phyloP scores from a whole-genome alignment of 1,140 invertebrate species.

The Ylistrum balloti region DNA sequence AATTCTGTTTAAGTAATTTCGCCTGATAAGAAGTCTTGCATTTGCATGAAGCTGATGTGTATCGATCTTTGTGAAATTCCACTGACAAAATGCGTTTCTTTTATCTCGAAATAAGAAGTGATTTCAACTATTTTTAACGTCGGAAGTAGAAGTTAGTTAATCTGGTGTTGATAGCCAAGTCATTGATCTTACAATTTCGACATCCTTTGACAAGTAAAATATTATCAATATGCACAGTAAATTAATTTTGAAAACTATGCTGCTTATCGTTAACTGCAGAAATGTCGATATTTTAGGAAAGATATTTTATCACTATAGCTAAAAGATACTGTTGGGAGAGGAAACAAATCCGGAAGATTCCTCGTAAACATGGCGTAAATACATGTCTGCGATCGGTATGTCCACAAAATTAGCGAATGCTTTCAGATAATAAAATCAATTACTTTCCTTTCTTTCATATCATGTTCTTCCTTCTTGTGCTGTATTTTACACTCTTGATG shows the following conservation, averaged over 20 bases:
- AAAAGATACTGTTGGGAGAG: background rate
- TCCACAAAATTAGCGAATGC: no score
- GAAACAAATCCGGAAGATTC: background rate
- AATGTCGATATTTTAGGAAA: background rate
- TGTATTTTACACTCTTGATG: no score
- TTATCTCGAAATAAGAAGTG: background rate
- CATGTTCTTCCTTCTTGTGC: no score
- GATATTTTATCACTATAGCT: background rate
- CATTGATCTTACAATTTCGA: background rate
- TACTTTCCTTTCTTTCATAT: no score
- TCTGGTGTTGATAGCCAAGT: background rate
- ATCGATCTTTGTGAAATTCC: background rate
- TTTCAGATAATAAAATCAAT: no score
- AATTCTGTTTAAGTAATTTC: background rate
- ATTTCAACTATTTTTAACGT: background rate
- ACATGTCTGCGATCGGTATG: background rate
- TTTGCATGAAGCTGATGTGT: background rate
- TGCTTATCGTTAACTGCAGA: background rate
- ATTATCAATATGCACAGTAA: background rate
- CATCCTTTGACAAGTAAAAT: background rate
- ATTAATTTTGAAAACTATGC: background rate
- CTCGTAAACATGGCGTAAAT: background rate
- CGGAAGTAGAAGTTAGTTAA: background rate
- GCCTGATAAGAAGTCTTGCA: background rate
- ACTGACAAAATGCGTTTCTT: background rate